These are phyloP conservation scores for Labeo catla DNA, from an alignment of 2,113 vertebrate genomes.

Conservation along the genomic window DNA sequence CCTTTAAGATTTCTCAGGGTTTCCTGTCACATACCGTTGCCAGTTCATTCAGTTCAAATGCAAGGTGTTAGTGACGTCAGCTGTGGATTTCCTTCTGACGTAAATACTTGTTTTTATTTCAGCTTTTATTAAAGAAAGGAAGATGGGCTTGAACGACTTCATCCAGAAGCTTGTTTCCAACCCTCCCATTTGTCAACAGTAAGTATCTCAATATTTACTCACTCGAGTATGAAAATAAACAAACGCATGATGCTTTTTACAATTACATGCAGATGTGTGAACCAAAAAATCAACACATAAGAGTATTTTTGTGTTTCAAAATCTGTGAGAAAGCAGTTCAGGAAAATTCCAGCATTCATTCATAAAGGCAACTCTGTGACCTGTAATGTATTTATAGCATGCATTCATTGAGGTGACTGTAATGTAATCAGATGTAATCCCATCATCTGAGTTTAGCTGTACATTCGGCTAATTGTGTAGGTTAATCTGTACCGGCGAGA, in stretches of 20 bases:
- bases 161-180: constrained; percentile 81
- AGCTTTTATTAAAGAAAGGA: constrained; percentile 85
- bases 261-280: background rate
- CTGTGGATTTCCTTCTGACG: constrained; percentile 47
- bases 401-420: constrained; percentile 41
- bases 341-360: constrained; percentile 3
- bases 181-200: constrained; percentile 82
- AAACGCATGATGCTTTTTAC: background rate
- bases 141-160: constrained; percentile 83
- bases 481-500: constrained; percentile 63
- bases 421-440: constrained; percentile 66
- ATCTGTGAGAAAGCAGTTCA: background rate
- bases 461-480: constrained; percentile 58
- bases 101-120: constrained; percentile 35
- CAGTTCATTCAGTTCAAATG: background rate
- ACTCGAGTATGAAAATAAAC: background rate
- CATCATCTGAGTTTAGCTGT: constrained; percentile 63
- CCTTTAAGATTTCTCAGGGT: background rate
- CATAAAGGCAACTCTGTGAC: background rate
- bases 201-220: constrained; percentile 61
- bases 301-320: background rate
- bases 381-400: background rate
- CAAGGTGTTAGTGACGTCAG: constrained; percentile 38
- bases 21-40: background rate
- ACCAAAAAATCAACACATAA: background rate